Percentiles rank a stretch among this genome's conserved stretches.
Conservation (phyloP, 2,888 invertebrate genomes). For the Tenthredo distinguenda region DNA sequence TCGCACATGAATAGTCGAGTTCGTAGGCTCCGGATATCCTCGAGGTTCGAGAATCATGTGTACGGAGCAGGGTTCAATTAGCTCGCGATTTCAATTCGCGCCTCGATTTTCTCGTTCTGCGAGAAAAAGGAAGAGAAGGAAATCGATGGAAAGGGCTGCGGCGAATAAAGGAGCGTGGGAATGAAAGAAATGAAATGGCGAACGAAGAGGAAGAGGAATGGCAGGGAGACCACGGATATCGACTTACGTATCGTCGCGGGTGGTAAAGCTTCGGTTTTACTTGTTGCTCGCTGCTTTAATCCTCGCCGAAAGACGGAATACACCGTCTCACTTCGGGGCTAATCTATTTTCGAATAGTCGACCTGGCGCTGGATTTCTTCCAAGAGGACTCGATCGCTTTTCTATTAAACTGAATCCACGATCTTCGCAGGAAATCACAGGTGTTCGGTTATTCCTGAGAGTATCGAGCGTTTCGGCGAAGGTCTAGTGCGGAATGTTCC, state of each 20-base stretch:
- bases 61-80: neutral
- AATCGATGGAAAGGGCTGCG: neutral
- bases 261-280: slow-evolving; percentile 30
- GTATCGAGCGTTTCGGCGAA: neutral
- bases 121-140: neutral
- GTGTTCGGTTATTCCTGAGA: no score
- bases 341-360: neutral
- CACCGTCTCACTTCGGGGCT: neutral
- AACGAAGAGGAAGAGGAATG: slow-evolving; percentile 19
- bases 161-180: neutral
- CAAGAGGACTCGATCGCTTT: neutral
- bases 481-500: neutral
- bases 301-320: neutral
- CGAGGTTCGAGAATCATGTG: neutral
- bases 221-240: neutral
- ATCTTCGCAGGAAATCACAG: no score
- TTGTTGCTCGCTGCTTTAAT: slow-evolving; percentile 30
- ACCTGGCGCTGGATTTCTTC: neutral
- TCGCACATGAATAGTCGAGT: neutral
- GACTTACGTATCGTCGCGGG: neutral
- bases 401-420: neutral
- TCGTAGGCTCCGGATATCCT: neutral
- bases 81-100: neutral
- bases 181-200: neutral
- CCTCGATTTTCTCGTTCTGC: neutral